phyloP scores from a whole-genome alignment of 2,888 invertebrate genomes.

The Meandrusa payeni region DNA sequence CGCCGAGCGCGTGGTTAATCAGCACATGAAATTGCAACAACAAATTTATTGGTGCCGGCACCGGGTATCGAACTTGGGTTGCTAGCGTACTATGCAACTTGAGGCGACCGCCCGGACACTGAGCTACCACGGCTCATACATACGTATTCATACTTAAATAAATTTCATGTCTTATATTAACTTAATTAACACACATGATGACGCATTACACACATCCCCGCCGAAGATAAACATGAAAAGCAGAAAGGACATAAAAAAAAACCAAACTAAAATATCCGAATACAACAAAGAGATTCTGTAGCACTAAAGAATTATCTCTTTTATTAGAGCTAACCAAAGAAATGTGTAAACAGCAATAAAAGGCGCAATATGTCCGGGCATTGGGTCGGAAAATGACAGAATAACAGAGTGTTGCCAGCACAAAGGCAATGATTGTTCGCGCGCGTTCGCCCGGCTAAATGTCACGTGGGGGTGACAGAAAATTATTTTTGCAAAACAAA shows the following conservation, averaged over 20 bases:
- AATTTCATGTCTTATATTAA: neutral
- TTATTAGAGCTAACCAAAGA: conserved; percentile 31
- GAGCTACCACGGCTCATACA: too few relatives aligned
- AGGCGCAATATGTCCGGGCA: conserved; percentile 50
- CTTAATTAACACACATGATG: conserved; percentile 2
- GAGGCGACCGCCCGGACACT: too few relatives aligned
- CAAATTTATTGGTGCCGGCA: too few relatives aligned
- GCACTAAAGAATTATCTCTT: conserved; percentile 24
- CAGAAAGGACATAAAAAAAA: conserved; percentile 5
- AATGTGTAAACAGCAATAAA: conserved; percentile 46
- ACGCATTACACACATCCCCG: neutral
- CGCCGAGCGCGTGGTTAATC: too few relatives aligned
- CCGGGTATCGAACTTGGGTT: too few relatives aligned
- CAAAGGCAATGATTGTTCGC: conserved; percentile 49
- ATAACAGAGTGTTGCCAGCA: conserved; percentile 46
- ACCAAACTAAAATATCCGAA: conserved; percentile 12
- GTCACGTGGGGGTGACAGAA: conserved; percentile 29
- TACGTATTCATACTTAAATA: too few relatives aligned
- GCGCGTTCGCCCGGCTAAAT: conserved; percentile 42
- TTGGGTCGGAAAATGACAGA: conserved; percentile 67
- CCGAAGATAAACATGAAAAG: conserved; percentile 5
- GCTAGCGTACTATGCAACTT: too few relatives aligned
- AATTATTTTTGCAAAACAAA: conserved; percentile 22
- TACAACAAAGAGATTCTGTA: conserved; percentile 14
- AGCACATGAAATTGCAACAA: too few relatives aligned